A percentile compares a stretch with the other conserved stretches of the same genome.
These are phyloP conservation scores for Atherinosoma microstoma DNA, from an alignment of 2,797 vertebrate species.

Conservation along the genomic window DNA sequence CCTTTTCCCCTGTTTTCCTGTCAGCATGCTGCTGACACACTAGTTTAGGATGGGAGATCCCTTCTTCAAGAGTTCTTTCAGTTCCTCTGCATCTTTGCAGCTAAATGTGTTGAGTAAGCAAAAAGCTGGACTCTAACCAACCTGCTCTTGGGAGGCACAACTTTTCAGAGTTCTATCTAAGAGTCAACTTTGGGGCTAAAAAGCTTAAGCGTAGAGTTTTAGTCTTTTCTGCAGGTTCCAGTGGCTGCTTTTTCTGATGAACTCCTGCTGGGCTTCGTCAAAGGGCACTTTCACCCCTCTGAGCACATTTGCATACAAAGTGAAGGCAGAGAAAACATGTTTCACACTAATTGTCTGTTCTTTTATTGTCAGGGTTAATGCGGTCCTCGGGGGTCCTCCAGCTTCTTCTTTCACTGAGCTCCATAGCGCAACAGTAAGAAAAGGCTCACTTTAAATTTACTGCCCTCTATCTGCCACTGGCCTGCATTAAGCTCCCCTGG, in stretches of 20 bases:
- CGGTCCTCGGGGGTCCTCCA: conserved; percentile 82
- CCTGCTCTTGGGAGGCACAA: conserved; percentile 57
- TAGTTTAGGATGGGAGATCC: conserved; percentile 37
- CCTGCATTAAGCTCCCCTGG: conserved; percentile 66
- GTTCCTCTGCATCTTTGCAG: conserved; percentile 45
- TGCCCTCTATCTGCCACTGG: conserved; percentile 82
- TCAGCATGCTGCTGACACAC: conserved; percentile 63
- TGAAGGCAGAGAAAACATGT: conserved; percentile 86
- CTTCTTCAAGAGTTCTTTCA: conserved; percentile 44
- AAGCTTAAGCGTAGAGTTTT: conserved; percentile 49
- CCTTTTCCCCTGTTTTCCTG: conserved; percentile 21
- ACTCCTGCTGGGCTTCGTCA: conserved; percentile 80
- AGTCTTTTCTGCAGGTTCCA: conserved; percentile 68
- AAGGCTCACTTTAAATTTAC: conserved; percentile 81
- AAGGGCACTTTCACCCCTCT: conserved; percentile 83
- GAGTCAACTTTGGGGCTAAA: conserved; percentile 69
- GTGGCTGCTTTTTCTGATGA: conserved; percentile 70
- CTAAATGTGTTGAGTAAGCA: conserved; percentile 52
- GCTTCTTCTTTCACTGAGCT: conserved; percentile 76
- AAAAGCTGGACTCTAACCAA: conserved; percentile 62
- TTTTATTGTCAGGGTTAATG: conserved; percentile 85
- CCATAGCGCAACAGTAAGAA: conserved; percentile 49
- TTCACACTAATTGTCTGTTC: conserved; percentile 86
- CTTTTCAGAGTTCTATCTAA: conserved; percentile 55
- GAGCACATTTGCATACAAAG: conserved; percentile 87